Percentiles rank a stretch among this genome's conserved stretches.
Conservation (phyloP, 2,797 vertebrate species). For the Naso thynnoides region DNA sequence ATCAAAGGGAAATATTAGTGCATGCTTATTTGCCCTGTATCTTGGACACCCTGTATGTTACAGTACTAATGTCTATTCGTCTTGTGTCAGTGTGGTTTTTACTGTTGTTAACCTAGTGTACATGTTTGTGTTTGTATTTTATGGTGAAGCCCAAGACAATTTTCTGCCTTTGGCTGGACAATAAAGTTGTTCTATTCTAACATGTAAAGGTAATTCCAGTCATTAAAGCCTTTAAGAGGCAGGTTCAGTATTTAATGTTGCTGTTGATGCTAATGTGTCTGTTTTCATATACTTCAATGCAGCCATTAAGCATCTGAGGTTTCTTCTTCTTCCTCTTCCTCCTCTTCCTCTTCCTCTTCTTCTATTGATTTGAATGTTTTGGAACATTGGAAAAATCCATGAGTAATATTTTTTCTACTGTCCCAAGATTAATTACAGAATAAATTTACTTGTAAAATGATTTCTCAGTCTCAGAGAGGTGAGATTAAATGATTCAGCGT, state of each 20-base stretch:
- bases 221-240: conserved; percentile 64
- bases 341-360: background rate
- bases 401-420: conserved; percentile 71
- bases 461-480: conserved; percentile 68
- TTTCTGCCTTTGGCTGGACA: no score
- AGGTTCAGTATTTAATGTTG: conserved; percentile 53
- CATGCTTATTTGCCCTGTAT: conserved; percentile 35
- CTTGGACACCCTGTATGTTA: conserved; percentile 19
- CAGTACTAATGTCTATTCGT: no score
- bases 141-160: no score
- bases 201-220: conserved; percentile 53
- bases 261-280: conserved; percentile 51
- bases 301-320: conserved; percentile 40
- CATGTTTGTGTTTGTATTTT: no score
- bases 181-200: no score
- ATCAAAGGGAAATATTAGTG: conserved; percentile 46
- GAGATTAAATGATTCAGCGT: conserved; percentile 81
- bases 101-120: no score
- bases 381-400: conserved; percentile 65
- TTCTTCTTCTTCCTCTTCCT: conserved; percentile 9
- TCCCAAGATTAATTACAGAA: conserved; percentile 75
- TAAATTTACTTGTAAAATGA: conserved; percentile 71
- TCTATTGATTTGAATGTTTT: conserved; percentile 64
- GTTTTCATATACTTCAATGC: conserved; percentile 53
- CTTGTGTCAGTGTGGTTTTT: no score